These are phyloP conservation scores for Galaxea fascicularis DNA, from an alignment of 92 coral and sea anemone genomes.

Conservation along the genomic window DNA sequence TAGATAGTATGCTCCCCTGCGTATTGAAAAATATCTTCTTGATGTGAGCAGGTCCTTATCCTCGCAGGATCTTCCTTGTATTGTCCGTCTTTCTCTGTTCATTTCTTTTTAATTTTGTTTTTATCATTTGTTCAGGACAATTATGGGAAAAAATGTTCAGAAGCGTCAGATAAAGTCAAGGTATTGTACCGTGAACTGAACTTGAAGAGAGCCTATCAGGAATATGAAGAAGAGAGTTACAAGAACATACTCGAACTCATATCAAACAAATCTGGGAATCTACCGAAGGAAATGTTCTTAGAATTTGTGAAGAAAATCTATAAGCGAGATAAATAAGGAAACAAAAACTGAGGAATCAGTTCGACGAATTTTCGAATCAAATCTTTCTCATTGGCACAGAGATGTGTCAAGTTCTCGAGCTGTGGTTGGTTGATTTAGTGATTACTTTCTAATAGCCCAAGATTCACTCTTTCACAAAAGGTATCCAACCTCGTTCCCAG, in stretches of 20 bases:
- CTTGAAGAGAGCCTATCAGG: conserved; percentile 62
- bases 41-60: no score
- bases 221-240: conserved; percentile 84
- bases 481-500: no score
- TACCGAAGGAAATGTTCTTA: conserved; percentile 84
- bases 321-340: conserved; percentile 81
- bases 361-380: not conserved
- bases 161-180: conserved; percentile 85
- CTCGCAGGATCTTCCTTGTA: no score
- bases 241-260: conserved; percentile 74
- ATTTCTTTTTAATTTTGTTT: not conserved
- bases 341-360: not conserved
- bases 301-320: conserved; percentile 91
- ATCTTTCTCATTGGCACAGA: no score
- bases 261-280: conserved; percentile 66
- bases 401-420: no score
- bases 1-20: no score
- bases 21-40: no score
- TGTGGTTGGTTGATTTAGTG: no score
- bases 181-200: conserved; percentile 70
- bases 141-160: conserved; percentile 78
- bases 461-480: no score
- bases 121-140: conserved; percentile 65
- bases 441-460: no score
- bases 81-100: not conserved